These are phyloP conservation scores for Diaperis boleti DNA, from an alignment of 2,888 invertebrate species.

Conservation along the genomic window DNA sequence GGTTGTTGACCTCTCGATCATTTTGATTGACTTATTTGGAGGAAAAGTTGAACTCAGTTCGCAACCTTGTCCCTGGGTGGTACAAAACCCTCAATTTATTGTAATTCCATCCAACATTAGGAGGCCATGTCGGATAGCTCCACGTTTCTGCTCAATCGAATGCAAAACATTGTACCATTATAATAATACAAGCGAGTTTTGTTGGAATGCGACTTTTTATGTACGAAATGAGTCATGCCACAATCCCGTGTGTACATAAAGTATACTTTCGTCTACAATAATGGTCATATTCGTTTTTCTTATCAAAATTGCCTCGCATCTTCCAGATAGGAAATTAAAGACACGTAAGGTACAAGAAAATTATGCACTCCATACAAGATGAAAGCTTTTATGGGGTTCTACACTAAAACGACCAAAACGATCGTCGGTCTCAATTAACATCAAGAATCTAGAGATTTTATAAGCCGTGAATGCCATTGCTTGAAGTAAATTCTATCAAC, in stretches of 20 bases:
- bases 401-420: background rate
- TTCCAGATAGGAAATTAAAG: background rate
- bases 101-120: background rate
- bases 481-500: background rate
- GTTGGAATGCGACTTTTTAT: slow-evolving; percentile 30
- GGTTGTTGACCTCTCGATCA: slow-evolving; percentile 8
- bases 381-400: slow-evolving; percentile 5
- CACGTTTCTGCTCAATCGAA: slow-evolving; percentile 25
- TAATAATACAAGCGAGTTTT: slow-evolving; percentile 29
- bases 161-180: slow-evolving; percentile 19
- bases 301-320: slow-evolving; percentile 22
- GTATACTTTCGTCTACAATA: slow-evolving; percentile 9
- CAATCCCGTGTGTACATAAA: background rate
- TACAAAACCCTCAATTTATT: slow-evolving; percentile 9
- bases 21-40: background rate
- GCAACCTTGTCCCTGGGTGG: background rate
- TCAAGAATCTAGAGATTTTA: slow-evolving; percentile 1
- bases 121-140: slow-evolving; percentile 10
- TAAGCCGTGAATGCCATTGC: background rate
- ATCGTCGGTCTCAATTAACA: background rate
- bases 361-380: background rate
- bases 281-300: slow-evolving; percentile 1
- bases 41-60: background rate
- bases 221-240: slow-evolving; percentile 16
- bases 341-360: slow-evolving; percentile 6